Conservation (phyloP, 2,113 vertebrate genomes). For the Hypocryptadius cinnamomeus region DNA sequence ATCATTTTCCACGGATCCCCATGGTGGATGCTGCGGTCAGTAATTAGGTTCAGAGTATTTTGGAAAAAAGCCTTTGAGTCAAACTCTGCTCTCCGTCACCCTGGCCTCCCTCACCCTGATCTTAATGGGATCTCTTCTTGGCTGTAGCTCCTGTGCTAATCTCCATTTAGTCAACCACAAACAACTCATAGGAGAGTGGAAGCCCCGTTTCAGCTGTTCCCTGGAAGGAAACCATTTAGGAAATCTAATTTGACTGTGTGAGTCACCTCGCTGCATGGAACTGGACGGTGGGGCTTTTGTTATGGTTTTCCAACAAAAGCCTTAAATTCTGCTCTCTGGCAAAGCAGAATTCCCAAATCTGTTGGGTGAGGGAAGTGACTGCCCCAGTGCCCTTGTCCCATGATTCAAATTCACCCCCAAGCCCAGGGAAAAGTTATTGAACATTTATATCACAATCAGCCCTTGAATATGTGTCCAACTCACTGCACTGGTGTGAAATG, state of each 20-base stretch:
- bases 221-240: conserved; percentile 33
- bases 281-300: background rate
- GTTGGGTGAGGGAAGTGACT: background rate
- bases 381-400: background rate
- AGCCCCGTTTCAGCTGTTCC: conserved; percentile 31
- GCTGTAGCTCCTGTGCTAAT: background rate
- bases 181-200: conserved; percentile 30
- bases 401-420: background rate
- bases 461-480: background rate
- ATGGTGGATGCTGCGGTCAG: background rate
- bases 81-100: background rate
- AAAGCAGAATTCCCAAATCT: background rate
- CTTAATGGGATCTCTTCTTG: conserved; percentile 53
- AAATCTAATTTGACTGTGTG: conserved; percentile 9
- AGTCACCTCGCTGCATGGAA: conserved; percentile 5
- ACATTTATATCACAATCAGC: background rate
- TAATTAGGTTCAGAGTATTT: background rate
- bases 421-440: background rate
- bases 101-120: background rate
- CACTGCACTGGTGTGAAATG: background rate
- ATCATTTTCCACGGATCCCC: background rate
- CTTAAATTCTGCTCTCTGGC: background rate
- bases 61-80: background rate
- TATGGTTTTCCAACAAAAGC: background rate
- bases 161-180: conserved; percentile 31